phyloP scores from a whole-genome alignment of 1,140 invertebrate species.

The Sweltsa coloradensis region DNA sequence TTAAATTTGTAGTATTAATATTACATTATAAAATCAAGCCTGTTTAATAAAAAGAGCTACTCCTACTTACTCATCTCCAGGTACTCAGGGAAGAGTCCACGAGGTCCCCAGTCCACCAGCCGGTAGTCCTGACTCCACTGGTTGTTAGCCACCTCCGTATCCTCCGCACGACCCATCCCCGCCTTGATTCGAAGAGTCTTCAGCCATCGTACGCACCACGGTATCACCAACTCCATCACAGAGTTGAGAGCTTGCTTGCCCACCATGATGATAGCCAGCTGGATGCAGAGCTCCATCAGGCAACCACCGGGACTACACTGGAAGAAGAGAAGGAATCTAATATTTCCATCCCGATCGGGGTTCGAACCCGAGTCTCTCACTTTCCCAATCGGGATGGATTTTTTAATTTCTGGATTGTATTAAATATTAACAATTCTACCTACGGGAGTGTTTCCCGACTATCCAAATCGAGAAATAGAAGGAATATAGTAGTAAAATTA shows the following conservation, averaged over 20 bases:
- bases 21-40: too few relatives aligned
- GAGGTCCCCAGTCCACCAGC: constrained; percentile 75
- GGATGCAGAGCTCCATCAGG: constrained; percentile 50
- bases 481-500: too few relatives aligned
- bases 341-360: too few relatives aligned
- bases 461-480: too few relatives aligned
- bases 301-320: constrained; percentile 52
- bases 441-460: too few relatives aligned
- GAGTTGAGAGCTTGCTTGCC: constrained; percentile 55
- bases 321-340: constrained; percentile 13
- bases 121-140: constrained; percentile 90
- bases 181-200: constrained; percentile 49
- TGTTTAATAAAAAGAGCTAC: too few relatives aligned
- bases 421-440: too few relatives aligned
- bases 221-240: constrained; percentile 42
- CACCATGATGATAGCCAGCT: constrained; percentile 56
- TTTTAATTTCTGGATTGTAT: too few relatives aligned
- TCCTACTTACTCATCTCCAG: constrained; percentile 85
- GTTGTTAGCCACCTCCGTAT: constrained; percentile 28
- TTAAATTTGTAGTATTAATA: too few relatives aligned
- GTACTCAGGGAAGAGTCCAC: constrained; percentile 92
- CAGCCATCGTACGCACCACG: too few relatives aligned
- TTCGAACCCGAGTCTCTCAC: too few relatives aligned
- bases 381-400: too few relatives aligned
- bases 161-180: constrained; percentile 25